phyloP scores from a whole-genome alignment of 2,888 invertebrate species.

The Lepidocyrtinus sp. region DNA sequence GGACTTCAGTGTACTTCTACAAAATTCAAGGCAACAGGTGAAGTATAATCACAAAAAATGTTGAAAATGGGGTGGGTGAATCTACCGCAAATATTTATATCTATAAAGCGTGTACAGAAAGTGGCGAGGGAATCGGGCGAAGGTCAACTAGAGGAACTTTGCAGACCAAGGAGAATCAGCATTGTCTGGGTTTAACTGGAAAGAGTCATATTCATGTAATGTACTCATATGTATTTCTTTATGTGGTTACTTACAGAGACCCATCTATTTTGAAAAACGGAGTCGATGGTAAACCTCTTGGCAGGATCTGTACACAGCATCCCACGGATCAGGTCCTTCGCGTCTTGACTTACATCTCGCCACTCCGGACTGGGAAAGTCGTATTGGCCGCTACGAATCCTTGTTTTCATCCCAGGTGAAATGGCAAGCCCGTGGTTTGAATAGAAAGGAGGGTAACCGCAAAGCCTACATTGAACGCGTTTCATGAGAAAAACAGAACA shows the following conservation, averaged over 20 bases:
- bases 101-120: no score
- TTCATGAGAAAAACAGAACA: no score
- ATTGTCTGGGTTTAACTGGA: no score
- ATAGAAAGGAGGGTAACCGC: conserved; percentile 99
- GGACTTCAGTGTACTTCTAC: conserved; percentile 86
- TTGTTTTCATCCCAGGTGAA: conserved; percentile 98
- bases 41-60: no score
- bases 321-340: conserved; percentile 94
- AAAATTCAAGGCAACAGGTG: conserved; percentile 56
- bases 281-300: conserved; percentile 89
- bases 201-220: no score
- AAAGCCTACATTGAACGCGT: conserved; percentile 80
- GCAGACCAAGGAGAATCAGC: no score
- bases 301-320: conserved; percentile 96
- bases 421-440: conserved; percentile 98
- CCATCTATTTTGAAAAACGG: conserved; percentile 91
- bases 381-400: conserved; percentile 96
- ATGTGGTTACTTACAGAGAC: conserved; percentile 81
- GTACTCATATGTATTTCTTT: no score
- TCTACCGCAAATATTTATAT: no score
- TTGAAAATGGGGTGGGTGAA: no score
- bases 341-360: conserved; percentile 94
- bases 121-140: no score
- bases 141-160: no score
- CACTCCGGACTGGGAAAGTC: conserved; percentile 97